Evolutionary conservation across 2,113 vertebrate species (phyloP).

Genomic region (Acinonyx jubatus): DNA sequence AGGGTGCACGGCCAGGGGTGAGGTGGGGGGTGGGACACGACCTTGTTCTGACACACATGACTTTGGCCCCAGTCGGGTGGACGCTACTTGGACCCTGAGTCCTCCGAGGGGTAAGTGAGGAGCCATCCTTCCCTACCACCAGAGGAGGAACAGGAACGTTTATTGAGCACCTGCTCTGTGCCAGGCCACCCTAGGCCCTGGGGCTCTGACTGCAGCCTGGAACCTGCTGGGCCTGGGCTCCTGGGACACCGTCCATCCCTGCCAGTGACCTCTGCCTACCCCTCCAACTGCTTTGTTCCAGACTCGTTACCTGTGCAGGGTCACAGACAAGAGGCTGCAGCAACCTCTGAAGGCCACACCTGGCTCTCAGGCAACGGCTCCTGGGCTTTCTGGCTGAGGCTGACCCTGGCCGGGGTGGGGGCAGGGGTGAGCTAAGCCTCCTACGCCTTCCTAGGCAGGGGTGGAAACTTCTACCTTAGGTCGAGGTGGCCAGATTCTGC

Average conservation of each 20-base stretch:
- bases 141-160: neutral
- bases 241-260: fast-evolving
- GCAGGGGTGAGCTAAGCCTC: neutral
- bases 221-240: neutral
- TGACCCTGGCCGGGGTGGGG: too few relatives aligned
- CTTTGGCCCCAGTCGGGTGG: neutral
- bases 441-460: neutral
- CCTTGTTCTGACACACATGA: neutral
- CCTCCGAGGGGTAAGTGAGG: neutral
- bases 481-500: neutral
- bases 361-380: neutral
- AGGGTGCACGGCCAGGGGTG: neutral
- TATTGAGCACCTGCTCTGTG: neutral
- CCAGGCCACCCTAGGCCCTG: neutral
- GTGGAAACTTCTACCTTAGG: neutral
- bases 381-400: neutral
- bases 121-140: neutral
- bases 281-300: neutral
- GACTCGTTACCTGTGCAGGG: neutral
- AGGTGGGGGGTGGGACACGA: neutral
- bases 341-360: neutral
- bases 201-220: fast-evolving
- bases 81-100: neutral
- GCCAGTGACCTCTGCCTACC: neutral
- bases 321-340: neutral